Conservation (phyloP, 2,797 vertebrate genomes). For the Trachops cirrhosus region DNA sequence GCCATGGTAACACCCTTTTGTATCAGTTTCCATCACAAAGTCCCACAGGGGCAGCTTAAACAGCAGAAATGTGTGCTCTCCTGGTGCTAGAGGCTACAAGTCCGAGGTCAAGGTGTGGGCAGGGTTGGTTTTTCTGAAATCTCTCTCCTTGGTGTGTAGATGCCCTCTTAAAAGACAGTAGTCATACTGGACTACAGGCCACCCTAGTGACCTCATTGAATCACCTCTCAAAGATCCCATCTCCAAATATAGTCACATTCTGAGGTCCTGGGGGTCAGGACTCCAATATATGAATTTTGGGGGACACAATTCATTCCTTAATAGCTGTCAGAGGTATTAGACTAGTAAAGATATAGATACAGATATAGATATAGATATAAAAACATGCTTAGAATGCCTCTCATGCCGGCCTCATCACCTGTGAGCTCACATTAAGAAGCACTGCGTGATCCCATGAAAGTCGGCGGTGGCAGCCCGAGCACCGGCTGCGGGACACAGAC, state of each 20-base stretch:
- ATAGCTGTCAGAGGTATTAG: neutral
- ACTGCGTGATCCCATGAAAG: neutral
- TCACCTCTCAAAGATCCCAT: neutral
- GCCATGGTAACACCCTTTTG: rapidly evolving
- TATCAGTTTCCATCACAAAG: neutral
- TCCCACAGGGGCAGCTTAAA: rapidly evolving
- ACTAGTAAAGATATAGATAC: neutral
- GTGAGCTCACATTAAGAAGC: neutral
- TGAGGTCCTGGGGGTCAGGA: neutral
- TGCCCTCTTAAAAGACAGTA: rapidly evolving
- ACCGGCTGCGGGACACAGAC: neutral
- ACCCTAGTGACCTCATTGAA: neutral
- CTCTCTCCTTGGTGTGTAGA: neutral
- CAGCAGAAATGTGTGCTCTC: neutral
- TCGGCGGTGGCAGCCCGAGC: neutral
- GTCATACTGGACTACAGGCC: too few relatives aligned
- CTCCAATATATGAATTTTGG: neutral
- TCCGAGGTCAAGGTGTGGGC: rapidly evolving
- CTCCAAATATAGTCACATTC: neutral
- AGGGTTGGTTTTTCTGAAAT: neutral
- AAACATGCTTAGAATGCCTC: neutral
- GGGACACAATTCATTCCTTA: neutral
- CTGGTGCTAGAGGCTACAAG: neutral
- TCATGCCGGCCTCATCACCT: neutral
- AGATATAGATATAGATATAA: too few relatives aligned